Percentiles rank a stretch among this genome's conserved stretches.
Conservation (phyloP, 1,140 invertebrate genomes). For the Cepaea nemoralis region DNA sequence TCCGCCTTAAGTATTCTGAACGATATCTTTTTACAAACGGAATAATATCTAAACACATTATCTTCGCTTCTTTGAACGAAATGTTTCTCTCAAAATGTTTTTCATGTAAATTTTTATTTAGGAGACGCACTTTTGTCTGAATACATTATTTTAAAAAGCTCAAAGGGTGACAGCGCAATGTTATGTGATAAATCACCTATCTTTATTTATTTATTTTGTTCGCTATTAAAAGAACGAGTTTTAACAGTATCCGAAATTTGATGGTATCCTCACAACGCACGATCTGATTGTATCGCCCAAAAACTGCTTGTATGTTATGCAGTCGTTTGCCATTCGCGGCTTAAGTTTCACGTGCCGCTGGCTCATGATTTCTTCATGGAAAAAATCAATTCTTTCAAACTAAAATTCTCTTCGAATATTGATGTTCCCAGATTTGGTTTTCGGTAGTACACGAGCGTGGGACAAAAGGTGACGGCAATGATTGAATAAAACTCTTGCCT, state of each 20-base stretch:
- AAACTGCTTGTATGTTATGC: neutral
- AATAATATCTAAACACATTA: neutral
- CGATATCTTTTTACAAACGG: neutral
- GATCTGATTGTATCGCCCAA: neutral
- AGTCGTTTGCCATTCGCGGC: neutral
- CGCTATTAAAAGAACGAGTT: neutral
- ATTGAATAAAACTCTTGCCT: no score
- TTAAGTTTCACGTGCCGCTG: neutral
- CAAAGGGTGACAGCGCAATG: neutral
- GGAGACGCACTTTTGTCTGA: neutral
- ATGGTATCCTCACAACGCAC: neutral
- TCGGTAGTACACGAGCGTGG: no score
- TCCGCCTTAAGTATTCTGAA: neutral
- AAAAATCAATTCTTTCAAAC: neutral
- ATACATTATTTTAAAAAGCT: neutral
- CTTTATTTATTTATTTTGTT: neutral
- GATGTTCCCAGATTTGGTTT: no score
- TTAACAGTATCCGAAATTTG: constrained; percentile 10
- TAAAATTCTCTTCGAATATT: neutral
- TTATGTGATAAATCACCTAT: neutral
- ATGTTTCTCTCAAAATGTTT: constrained; percentile 5
- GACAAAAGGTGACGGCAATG: no score
- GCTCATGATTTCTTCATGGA: neutral
- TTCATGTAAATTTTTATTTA: neutral
- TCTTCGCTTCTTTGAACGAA: constrained; percentile 8